These are phyloP conservation scores for Tachina grossa DNA, from an alignment of 2,888 invertebrate species.

Conservation along the genomic window DNA sequence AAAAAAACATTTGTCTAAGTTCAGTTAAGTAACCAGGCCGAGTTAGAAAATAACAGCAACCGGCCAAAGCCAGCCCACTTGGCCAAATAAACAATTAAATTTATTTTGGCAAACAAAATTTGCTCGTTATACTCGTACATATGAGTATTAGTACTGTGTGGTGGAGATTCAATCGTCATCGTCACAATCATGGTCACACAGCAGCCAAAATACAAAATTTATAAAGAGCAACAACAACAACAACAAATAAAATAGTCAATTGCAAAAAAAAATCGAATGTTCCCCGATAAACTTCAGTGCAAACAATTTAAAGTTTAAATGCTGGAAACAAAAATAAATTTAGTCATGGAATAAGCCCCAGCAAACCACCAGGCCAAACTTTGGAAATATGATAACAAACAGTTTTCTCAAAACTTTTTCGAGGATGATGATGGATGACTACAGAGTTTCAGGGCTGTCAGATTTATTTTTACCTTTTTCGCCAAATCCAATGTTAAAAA, in stretches of 20 bases:
- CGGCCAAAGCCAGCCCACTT: constrained; percentile 32
- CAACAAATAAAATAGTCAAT: constrained; percentile 43
- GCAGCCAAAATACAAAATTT: constrained; percentile 24
- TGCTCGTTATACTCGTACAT: constrained; percentile 44
- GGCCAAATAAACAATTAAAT: constrained; percentile 64
- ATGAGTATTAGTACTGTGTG: not conserved
- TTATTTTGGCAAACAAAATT: constrained; percentile 19
- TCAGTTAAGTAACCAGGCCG: constrained; percentile 13
- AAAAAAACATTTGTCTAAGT: constrained; percentile 13
- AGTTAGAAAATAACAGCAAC: constrained; percentile 14
- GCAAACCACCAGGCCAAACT: not conserved
- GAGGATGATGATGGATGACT: not conserved
- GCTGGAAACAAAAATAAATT: constrained; percentile 42
- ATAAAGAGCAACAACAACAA: constrained; percentile 4
- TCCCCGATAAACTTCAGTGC: not conserved
- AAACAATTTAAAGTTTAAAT: constrained; percentile 60
- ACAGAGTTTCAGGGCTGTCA: no score
- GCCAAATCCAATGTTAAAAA: no score
- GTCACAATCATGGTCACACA: not conserved
- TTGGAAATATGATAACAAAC: no score
- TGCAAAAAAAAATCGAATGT: constrained; percentile 18
- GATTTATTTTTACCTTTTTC: no score
- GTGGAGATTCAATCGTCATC: constrained; percentile 27
- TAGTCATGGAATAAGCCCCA: constrained; percentile 29
- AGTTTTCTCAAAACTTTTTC: not conserved